These are phyloP conservation scores for Muntiacus muntjak DNA, from an alignment of 2,113 vertebrate genomes.

Conservation along the genomic window DNA sequence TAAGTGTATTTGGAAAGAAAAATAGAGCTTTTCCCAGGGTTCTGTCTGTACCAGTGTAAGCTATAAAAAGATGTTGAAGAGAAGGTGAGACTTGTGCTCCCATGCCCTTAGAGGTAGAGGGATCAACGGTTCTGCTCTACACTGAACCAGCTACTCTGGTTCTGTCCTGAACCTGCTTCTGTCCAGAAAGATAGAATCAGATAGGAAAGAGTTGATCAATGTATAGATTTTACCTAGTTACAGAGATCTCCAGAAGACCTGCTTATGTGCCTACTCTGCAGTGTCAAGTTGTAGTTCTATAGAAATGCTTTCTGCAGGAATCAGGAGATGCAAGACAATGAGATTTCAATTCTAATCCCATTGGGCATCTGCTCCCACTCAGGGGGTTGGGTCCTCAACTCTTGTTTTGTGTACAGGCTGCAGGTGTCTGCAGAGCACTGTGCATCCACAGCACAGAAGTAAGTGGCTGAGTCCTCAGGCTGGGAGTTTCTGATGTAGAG, in stretches of 20 bases:
- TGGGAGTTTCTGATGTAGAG: background rate
- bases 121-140: background rate
- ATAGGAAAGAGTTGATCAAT: background rate
- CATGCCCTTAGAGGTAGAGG: background rate
- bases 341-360: background rate
- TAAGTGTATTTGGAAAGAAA: background rate
- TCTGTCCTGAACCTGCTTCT: background rate
- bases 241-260: background rate
- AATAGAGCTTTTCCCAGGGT: background rate
- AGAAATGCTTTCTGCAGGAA: background rate
- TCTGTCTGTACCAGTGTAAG: background rate
- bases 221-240: background rate
- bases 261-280: background rate
- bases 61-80: background rate
- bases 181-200: background rate
- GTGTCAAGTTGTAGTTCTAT: background rate
- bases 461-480: constrained; percentile 26
- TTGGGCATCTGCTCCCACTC: background rate
- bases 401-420: background rate
- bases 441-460: background rate
- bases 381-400: background rate
- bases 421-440: constrained; percentile 1
- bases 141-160: background rate
- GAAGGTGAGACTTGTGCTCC: background rate
- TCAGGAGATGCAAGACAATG: background rate